Conservation (phyloP, 1,140 invertebrate species). For the Calosoma granatense region DNA sequence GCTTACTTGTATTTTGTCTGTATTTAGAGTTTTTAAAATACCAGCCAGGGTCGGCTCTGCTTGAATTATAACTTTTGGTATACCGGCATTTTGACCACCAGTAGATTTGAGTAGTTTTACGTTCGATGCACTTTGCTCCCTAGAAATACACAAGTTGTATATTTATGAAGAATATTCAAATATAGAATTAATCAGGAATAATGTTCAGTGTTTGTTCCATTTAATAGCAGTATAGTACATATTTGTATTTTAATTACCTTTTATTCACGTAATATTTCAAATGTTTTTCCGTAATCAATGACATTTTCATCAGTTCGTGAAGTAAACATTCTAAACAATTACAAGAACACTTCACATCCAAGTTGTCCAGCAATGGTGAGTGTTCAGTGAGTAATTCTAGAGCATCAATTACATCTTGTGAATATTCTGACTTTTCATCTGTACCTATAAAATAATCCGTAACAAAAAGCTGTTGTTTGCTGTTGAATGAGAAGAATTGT, state of each 20-base stretch:
- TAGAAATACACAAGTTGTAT: constrained; percentile 21
- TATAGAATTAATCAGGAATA: neutral
- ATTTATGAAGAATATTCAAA: too few relatives aligned
- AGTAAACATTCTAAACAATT: constrained; percentile 77
- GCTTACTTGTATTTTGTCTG: constrained; percentile 75
- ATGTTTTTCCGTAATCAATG: constrained; percentile 71
- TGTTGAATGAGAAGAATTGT: too few relatives aligned
- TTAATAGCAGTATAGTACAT: neutral
- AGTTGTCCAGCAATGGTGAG: constrained; percentile 73
- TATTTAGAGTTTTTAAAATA: constrained; percentile 77
- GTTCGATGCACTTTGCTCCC: constrained; percentile 34
- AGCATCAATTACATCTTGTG: constrained; percentile 66
- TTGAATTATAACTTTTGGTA: constrained; percentile 69
- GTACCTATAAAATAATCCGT: constrained; percentile 24
- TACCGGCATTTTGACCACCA: constrained; percentile 47
- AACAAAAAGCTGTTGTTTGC: constrained; percentile 5
- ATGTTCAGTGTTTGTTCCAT: neutral
- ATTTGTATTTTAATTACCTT: constrained; percentile 28
- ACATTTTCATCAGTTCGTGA: constrained; percentile 67
- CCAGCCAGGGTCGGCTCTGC: constrained; percentile 79
- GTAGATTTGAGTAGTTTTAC: constrained; percentile 54
- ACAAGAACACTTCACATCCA: constrained; percentile 79
- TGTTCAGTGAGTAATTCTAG: constrained; percentile 73
- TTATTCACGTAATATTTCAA: constrained; percentile 57
- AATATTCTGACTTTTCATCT: constrained; percentile 50